Conservation (phyloP, 1,140 invertebrate genomes). For the Glossosoma conforme region DNA sequence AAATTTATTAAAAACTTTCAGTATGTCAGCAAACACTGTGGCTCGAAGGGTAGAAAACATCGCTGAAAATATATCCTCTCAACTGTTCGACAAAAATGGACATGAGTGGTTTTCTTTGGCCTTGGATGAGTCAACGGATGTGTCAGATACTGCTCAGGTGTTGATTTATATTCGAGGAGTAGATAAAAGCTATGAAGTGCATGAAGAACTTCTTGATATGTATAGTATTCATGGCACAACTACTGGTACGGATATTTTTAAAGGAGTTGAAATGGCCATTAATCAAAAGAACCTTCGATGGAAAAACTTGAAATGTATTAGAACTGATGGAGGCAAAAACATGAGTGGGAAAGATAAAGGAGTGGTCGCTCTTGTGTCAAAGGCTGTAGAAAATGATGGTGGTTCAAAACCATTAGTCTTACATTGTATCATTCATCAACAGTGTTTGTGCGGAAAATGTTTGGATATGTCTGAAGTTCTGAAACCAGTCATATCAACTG, state of each 20-base stretch:
- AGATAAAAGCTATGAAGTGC: constrained; percentile 30
- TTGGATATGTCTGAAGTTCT: constrained; percentile 33
- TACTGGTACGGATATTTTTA: constrained; percentile 31
- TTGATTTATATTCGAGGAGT: too few relatives aligned
- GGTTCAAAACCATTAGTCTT: constrained; percentile 29
- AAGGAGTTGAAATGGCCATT: constrained; percentile 20
- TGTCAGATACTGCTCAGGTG: constrained; percentile 32
- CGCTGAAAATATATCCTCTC: too few relatives aligned
- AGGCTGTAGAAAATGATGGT: constrained; percentile 6
- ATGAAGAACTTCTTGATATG: constrained; percentile 31
- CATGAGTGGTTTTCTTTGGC: constrained; percentile 30
- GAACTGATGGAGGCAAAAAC: too few relatives aligned
- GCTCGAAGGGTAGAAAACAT: too few relatives aligned
- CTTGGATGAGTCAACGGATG: constrained; percentile 29
- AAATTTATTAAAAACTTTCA: too few relatives aligned
- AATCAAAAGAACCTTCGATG: not conserved
- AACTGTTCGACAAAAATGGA: too few relatives aligned
- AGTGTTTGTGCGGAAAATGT: constrained; percentile 32
- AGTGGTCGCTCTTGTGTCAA: too few relatives aligned
- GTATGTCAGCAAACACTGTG: too few relatives aligned
- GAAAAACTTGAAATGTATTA: too few relatives aligned
- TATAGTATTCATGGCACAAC: constrained; percentile 30
- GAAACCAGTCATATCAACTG: constrained; percentile 32
- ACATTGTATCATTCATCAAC: constrained; percentile 29
- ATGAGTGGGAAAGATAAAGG: too few relatives aligned